phyloP scores from a whole-genome alignment of 2,113 vertebrate genomes.

The Ptilorrhoa leucosticta region DNA sequence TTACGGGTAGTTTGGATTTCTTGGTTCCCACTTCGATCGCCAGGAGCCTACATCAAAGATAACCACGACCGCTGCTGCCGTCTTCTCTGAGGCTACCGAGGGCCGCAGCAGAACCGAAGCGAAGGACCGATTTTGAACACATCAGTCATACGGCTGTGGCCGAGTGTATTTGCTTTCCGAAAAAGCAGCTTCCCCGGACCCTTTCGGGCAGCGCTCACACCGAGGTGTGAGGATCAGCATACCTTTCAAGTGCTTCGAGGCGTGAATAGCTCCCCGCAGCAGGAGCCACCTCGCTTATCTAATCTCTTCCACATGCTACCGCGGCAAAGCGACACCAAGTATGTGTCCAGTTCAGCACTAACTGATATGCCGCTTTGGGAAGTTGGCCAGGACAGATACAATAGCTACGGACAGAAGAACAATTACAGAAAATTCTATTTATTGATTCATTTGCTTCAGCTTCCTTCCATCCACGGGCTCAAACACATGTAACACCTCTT shows the following conservation, averaged over 20 bases:
- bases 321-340: background rate
- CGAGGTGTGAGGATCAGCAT: background rate
- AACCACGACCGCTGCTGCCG: background rate
- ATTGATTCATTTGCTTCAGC: background rate
- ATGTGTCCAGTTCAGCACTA: background rate
- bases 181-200: background rate
- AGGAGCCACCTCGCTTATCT: conserved; percentile 7
- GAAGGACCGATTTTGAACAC: background rate
- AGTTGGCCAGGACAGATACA: background rate
- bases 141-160: background rate
- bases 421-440: background rate
- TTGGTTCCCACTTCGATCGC: background rate
- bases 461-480: background rate
- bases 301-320: background rate
- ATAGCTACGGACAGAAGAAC: background rate
- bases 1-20: background rate
- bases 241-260: background rate
- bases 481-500: background rate
- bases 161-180: background rate
- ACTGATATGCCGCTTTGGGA: background rate
- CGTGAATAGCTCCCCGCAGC: background rate
- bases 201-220: background rate
- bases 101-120: background rate
- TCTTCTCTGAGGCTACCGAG: background rate
- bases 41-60: background rate